phyloP scores from a whole-genome alignment of 2,113 vertebrate genomes.

The Pterocles orientalis region DNA sequence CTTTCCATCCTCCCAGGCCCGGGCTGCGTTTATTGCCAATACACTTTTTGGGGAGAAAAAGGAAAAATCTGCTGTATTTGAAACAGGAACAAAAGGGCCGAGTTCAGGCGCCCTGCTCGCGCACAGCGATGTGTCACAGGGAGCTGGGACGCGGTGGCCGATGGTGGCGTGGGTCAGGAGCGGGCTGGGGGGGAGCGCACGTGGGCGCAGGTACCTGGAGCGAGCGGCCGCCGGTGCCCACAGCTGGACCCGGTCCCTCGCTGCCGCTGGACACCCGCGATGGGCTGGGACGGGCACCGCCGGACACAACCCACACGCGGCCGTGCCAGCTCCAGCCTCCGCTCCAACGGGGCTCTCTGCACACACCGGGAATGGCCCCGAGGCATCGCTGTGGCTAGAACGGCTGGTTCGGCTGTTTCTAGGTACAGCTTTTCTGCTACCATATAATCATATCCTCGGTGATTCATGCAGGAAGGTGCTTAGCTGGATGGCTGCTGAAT shows the following conservation, averaged over 20 bases:
- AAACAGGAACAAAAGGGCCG: neutral
- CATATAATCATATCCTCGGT: neutral
- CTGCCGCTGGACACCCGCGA: too few relatives aligned
- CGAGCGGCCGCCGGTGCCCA: fast-evolving
- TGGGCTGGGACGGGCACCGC: too few relatives aligned
- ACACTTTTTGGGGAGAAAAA: neutral
- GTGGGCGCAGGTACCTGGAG: neutral
- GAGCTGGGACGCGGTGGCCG: neutral
- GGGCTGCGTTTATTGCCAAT: neutral
- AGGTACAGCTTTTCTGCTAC: neutral
- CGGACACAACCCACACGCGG: fast-evolving
- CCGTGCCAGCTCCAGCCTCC: neutral
- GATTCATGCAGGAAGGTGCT: neutral
- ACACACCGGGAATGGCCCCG: fast-evolving
- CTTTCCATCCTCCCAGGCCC: neutral
- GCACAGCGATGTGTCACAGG: fast-evolving
- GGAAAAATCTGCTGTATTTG: neutral
- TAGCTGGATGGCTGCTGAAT: neutral
- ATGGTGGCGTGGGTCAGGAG: fast-evolving
- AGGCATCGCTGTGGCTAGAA: neutral
- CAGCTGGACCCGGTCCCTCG: fast-evolving
- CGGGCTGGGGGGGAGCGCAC: neutral
- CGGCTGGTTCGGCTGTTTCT: neutral
- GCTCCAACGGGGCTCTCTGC: neutral
- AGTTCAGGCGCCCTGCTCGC: neutral